Percentiles rank a stretch among this genome's conserved stretches.
Evolutionary conservation across 1,140 invertebrate species (phyloP).

Genomic region (Cyphomyrmex costatus): DNA sequence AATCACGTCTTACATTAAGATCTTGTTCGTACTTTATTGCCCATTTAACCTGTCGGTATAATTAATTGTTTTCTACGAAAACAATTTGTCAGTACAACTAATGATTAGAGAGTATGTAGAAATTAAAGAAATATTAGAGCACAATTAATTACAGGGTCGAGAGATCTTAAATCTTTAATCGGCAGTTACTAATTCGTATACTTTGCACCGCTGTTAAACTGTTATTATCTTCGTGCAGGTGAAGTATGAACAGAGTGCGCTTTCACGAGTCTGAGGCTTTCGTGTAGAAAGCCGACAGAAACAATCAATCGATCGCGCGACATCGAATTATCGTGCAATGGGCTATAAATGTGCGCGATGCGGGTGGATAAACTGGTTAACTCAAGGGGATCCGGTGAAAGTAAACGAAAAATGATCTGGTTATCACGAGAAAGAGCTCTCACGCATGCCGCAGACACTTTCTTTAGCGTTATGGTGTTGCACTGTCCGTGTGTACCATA

Average conservation of each 20-base stretch:
- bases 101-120: slow-evolving; percentile 33
- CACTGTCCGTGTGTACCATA: slow-evolving; percentile 36
- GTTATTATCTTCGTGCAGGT: not conserved
- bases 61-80: slow-evolving; percentile 27
- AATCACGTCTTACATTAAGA: slow-evolving; percentile 8
- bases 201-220: not conserved
- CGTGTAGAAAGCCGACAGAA: slow-evolving; percentile 37
- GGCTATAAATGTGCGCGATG: slow-evolving; percentile 24
- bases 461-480: slow-evolving; percentile 56
- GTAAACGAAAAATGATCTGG: slow-evolving; percentile 77
- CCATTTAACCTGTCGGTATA: slow-evolving; percentile 29
- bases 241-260: slow-evolving; percentile 25
- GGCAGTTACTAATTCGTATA: slow-evolving; percentile 7
- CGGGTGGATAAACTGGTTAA: slow-evolving; percentile 51
- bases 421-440: slow-evolving; percentile 73
- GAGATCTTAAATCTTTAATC: slow-evolving; percentile 1
- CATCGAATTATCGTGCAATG: slow-evolving; percentile 31
- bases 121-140: slow-evolving; percentile 39
- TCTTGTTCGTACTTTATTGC: not conserved
- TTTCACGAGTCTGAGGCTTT: slow-evolving; percentile 40
- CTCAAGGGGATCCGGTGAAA: slow-evolving; percentile 74
- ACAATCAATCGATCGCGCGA: slow-evolving; percentile 37
- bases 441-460: slow-evolving; percentile 60
- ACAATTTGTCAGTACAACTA: slow-evolving; percentile 40
- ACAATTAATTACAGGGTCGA: not conserved